A percentile compares a stretch with the other conserved stretches of the same genome.
Evolutionary conservation across 92 coral and sea anemone species (phyloP).

Genomic region (Porites rus): DNA sequence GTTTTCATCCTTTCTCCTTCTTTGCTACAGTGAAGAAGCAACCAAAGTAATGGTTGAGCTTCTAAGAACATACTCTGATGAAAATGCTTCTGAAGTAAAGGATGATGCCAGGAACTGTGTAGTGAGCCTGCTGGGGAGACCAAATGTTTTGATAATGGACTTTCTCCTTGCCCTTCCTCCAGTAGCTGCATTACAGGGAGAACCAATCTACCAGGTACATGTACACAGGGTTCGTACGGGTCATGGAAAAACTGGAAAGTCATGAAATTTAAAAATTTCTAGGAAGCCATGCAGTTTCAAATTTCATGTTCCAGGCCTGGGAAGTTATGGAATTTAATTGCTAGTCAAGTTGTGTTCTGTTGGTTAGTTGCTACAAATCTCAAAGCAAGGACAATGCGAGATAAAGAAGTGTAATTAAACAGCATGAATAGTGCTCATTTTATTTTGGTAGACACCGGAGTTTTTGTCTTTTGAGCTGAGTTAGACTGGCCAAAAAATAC

Average conservation of each 20-base stretch:
- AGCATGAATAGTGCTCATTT: too few relatives aligned
- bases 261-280: too few relatives aligned
- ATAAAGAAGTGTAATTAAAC: too few relatives aligned
- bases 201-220: slow-evolving; percentile 60
- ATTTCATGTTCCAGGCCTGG: too few relatives aligned
- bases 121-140: slow-evolving; percentile 84
- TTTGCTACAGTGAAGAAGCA: slow-evolving; percentile 86
- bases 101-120: slow-evolving; percentile 96
- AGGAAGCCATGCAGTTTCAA: too few relatives aligned
- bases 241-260: not conserved
- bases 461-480: too few relatives aligned
- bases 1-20: not conserved
- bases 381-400: too few relatives aligned
- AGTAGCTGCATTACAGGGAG: slow-evolving; percentile 88
- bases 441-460: too few relatives aligned
- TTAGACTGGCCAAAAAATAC: too few relatives aligned
- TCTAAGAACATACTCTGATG: slow-evolving; percentile 92
- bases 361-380: too few relatives aligned
- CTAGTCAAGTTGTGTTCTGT: too few relatives aligned
- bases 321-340: too few relatives aligned
- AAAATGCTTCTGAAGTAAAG: slow-evolving; percentile 85
- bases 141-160: slow-evolving; percentile 91
- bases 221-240: not conserved
- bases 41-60: slow-evolving; percentile 93
- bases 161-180: slow-evolving; percentile 86